Conservation (phyloP, 2,888 invertebrate species). For the Rhyacophila evoluta region DNA sequence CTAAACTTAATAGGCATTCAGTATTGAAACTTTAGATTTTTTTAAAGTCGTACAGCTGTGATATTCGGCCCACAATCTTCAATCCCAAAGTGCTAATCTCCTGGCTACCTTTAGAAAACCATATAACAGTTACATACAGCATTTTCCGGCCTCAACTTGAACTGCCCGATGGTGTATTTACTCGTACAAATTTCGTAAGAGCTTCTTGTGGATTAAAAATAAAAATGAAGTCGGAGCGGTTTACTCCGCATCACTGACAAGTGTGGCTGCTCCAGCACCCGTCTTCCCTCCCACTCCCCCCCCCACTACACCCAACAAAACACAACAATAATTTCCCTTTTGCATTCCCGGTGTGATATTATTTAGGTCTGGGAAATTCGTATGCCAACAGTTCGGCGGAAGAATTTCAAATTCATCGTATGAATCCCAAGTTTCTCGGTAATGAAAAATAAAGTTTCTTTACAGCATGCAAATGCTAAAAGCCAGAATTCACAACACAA, state of each 20-base stretch:
- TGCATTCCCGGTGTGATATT: constrained; percentile 15
- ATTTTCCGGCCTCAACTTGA: background rate
- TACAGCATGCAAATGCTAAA: too few relatives aligned
- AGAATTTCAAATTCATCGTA: too few relatives aligned
- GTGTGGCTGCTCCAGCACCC: background rate
- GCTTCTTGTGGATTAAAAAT: constrained; percentile 11
- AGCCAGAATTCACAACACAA: too few relatives aligned
- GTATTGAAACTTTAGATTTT: too few relatives aligned
- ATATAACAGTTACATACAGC: too few relatives aligned
- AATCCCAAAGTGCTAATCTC: too few relatives aligned
- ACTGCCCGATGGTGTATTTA: background rate
- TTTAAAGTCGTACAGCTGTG: too few relatives aligned
- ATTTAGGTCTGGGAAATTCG: constrained; percentile 6
- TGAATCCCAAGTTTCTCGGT: too few relatives aligned
- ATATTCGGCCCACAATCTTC: too few relatives aligned
- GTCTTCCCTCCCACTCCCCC: background rate
- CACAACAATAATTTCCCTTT: constrained; percentile 23
- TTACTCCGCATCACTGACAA: constrained; percentile 12
- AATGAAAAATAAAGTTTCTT: too few relatives aligned
- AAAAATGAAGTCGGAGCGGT: constrained; percentile 19
- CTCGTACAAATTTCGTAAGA: constrained; percentile 21
- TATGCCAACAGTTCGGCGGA: background rate
- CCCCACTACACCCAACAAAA: background rate
- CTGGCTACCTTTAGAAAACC: too few relatives aligned
- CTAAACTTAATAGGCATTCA: too few relatives aligned